Evolutionary conservation across 1,140 invertebrate genomes (phyloP), one percentile per base, ranked within the genome.

Genomic region (Drosophila suzukii): DNA sequence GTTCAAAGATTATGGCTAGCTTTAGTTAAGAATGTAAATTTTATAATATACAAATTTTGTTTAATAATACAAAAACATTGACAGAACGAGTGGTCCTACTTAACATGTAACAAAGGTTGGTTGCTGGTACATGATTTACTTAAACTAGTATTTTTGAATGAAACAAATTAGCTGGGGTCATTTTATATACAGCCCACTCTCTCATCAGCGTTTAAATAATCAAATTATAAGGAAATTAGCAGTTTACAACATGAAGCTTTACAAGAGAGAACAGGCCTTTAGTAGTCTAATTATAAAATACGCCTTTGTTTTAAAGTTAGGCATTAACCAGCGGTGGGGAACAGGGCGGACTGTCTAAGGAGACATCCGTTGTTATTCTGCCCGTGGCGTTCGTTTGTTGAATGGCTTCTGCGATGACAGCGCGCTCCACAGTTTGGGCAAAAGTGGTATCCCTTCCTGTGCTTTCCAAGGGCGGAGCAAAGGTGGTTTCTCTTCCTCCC

Each of bases 401-500:
- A 20, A 20, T 20, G 20, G 20, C 62, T n/a, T 62, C 58, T 2
- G 13, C 6, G 1, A 79, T 24, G 11, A 24, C 57, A 0, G 75
- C 81, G 44, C 70, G 75, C 36, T 82, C 74, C 6, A 63, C 13
- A 0, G 44, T 24, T 15, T 83, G 78, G 0, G 61, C 78, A 27
- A 85, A 72, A 1, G 62, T 85, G 0, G 78, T 78, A 0, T 86
- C 68, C 32, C 78, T 54, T 3, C 58, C 38, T 0, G 83, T 86
- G 43, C 83, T 86, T n/a, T 82, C 78, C 8, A 78, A n/a, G 0
- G 59, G 39, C 15, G 82, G 82, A 0, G 75, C 82, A 51, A 86
- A 86, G 0, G 83, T 86, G 1, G 78, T 78, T 2, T 85, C 70
- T 36, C 78, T 54, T 2, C 66, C 3, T 4, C 66, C 3, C 6